Evolutionary conservation across 2,113 vertebrate species (phyloP).

Genomic region (Condylura cristata): DNA sequence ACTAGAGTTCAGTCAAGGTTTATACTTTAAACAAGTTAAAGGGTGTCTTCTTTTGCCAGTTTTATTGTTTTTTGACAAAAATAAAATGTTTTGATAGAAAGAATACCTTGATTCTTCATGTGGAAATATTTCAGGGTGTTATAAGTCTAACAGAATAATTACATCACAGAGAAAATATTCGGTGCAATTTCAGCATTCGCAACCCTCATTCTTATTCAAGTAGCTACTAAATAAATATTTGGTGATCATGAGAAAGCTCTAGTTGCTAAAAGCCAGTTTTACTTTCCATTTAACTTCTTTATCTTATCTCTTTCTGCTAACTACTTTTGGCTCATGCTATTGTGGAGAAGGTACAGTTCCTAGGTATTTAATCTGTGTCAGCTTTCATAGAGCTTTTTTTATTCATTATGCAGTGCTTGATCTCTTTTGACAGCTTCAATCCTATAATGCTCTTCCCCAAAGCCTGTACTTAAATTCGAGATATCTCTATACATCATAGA

Average conservation of each 20-base stretch:
- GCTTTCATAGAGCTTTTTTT: conserved; percentile 11
- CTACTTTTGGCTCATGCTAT: conserved; percentile 5
- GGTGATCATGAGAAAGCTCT: not conserved
- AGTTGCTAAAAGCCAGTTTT: not conserved
- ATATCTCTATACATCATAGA: conserved; percentile 55
- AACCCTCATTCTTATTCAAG: not conserved
- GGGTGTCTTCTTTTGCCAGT: not conserved
- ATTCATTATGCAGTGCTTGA: conserved; percentile 56
- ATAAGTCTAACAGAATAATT: not conserved
- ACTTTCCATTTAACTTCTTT: conserved; percentile 18
- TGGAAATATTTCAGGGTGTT: not conserved
- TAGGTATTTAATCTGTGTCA: conserved; percentile 31
- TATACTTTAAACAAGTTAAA: not conserved
- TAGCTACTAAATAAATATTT: conserved; percentile 16
- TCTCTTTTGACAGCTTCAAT: conserved; percentile 69
- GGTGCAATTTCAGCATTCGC: not conserved
- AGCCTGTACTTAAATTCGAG: conserved; percentile 33
- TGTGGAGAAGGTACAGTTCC: conserved; percentile 2
- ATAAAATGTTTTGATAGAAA: too few species aligned
- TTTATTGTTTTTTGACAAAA: too few species aligned
- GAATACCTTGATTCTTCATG: not conserved
- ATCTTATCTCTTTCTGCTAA: not conserved
- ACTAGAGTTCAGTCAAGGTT: not conserved
- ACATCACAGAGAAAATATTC: not conserved
- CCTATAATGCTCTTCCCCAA: conserved; percentile 60